phyloP scores from a whole-genome alignment of 53 echinoderm and acorn worm species.

The Holothuria scabra region DNA sequence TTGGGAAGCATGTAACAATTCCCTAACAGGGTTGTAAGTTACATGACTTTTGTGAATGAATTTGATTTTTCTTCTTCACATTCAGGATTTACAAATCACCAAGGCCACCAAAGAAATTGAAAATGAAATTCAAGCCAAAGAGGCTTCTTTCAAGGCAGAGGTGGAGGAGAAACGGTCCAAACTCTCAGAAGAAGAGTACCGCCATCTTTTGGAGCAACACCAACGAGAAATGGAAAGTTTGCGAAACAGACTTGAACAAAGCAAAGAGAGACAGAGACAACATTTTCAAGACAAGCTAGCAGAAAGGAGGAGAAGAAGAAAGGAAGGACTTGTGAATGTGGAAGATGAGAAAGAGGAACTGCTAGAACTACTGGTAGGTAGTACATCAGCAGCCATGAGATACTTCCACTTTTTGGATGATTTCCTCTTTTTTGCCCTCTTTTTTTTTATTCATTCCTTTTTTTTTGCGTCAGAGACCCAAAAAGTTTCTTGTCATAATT shows the following conservation, averaged over 20 bases:
- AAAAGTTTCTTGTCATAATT: too few species aligned
- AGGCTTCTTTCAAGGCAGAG: slow-evolving; percentile 67
- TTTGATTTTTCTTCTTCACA: neutral
- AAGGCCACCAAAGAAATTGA: slow-evolving; percentile 49
- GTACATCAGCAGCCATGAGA: too few species aligned
- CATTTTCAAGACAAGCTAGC: slow-evolving; percentile 76
- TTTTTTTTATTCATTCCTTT: too few species aligned
- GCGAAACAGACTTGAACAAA: slow-evolving; percentile 54
- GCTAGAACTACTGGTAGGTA: slow-evolving; percentile 65
- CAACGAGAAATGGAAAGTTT: slow-evolving; percentile 74
- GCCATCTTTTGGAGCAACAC: slow-evolving; percentile 74
- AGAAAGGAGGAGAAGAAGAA: slow-evolving; percentile 71
- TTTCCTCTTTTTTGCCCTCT: too few species aligned
- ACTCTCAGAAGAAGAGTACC: slow-evolving; percentile 79
- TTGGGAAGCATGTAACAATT: too few species aligned
- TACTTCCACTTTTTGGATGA: too few species aligned
- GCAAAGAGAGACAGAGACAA: slow-evolving; percentile 67
- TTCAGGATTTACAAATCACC: neutral
- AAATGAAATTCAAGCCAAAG: slow-evolving; percentile 54
- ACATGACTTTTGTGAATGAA: neutral
- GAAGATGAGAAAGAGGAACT: slow-evolving; percentile 73
- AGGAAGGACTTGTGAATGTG: slow-evolving; percentile 42
- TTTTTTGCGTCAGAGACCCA: too few species aligned
- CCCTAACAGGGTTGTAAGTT: too few species aligned
- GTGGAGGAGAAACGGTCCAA: slow-evolving; percentile 61